Evolutionary conservation across 2,888 invertebrate genomes (phyloP), one percentile per base, ranked within the genome.

Genomic region (Meghimatium bilineatum): DNA sequence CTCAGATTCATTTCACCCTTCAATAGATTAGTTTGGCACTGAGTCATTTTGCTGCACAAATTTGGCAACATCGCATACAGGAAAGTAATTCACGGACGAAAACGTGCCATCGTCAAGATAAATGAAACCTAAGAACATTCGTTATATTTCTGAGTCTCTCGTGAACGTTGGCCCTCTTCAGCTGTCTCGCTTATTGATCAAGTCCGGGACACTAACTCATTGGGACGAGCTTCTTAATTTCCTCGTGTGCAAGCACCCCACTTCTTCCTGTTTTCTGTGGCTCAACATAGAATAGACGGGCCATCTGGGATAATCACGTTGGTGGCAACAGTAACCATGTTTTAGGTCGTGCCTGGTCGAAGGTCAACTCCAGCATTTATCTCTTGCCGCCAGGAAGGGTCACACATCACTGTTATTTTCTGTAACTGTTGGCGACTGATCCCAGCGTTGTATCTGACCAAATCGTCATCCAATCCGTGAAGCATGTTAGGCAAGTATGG

Each of bases 151-250:
- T 20, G 20, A 23, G 23, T 32, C 3, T 49, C 32, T 32, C 20
- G 29, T 29, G 32, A 52, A 49, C 32, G 12, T 29, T 29, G 29
- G 74, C 67, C 44, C 78, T 32, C 66, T 23, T 14, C 38, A 67
- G 66, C 79, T 34, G 66, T 20, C 79, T 79, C 49, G 79, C 23
- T 32, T 79, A 79, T 79, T 79, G 79, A 79, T 79, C 79, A 38
- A 20, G 38, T 32, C 67, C 67, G 44, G 66, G 32, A 49, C 49
- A 79, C n/a, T 67, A 44, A 79, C 79, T 79, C 49, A 49, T 32
- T 29, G 36, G 67, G 29, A 67, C 52, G 49, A 26, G 44, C 49
- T 20, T 60, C 79, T 44, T 79, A 79, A 67, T 67, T 69, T 79
- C 66, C 67, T 67, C 67, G 66, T 79, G 67, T 79, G 67, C 32